Evolutionary conservation across 1,140 invertebrate species (phyloP), one percentile per base, ranked within the genome.

Genomic region (Popillia japonica): DNA sequence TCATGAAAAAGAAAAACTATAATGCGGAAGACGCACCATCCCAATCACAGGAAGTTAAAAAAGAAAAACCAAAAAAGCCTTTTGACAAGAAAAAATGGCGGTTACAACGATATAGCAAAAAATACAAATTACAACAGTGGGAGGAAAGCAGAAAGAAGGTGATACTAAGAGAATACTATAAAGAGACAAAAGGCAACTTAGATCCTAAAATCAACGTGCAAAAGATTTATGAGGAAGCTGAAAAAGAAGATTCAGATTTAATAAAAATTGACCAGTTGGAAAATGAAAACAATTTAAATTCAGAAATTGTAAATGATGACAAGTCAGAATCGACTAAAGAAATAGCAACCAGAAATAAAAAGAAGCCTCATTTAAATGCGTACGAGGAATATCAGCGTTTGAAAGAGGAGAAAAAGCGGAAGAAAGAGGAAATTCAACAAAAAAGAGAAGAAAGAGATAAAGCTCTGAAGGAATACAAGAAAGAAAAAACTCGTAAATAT

Each of bases 21-120:
- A 23, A 74, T 17, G 22, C 64, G 11, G 59, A 44, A 8, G 27
- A 68, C 34, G 9, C 48, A 44, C 42, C 42, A n/a, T 17, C 48
- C n/a, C n/a, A 55, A 55, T n/a, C 75, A 6, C 23, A 23, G 27
- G 27, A 78, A n/a, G 22, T 6, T 20, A 0, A 20, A 11, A 10
- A 55, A 2, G 72, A 81, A 11, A 75, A 68, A 22, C 11, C 75
- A 11, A 88, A 86, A 79, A 90, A 89, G 84, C 86, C 87, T 3
- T 92, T 92, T 84, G 88, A 92, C 79, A 93, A 92, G 83, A 92
- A 91, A 75, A 86, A 88, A 14, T 92, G 92, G 78, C 87, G 92
- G 27, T 78, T 91, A 40, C 88, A 92, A 78, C 92, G 92, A 81
- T 93, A 92, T 79, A 92, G 91, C 80, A 91, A 92, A 44, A 92